Conservation (phyloP, 1,140 invertebrate genomes). For the Cyclina sinensis region DNA sequence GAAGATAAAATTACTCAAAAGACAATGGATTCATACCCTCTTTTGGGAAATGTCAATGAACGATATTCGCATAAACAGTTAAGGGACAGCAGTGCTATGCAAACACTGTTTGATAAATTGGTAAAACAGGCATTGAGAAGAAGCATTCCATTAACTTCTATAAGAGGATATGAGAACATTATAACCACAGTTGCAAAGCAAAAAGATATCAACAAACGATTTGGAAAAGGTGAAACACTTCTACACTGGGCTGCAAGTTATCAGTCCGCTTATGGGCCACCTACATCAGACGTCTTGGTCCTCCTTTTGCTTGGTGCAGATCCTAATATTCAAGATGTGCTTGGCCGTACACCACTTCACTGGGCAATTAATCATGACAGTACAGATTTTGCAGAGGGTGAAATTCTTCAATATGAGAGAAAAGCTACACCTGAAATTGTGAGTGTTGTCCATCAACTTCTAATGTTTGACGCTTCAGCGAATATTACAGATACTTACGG, state of each 20-base stretch:
- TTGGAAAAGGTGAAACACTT: constrained; percentile 20
- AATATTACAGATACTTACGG: neutral
- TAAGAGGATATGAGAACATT: neutral
- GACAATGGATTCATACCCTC: neutral
- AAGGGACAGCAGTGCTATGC: neutral
- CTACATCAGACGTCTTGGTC: neutral
- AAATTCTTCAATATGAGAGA: neutral
- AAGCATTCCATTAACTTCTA: neutral
- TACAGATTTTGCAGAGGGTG: neutral
- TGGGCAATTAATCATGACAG: neutral
- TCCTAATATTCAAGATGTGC: neutral
- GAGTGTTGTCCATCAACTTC: neutral
- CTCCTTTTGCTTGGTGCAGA: neutral
- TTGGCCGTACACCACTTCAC: neutral
- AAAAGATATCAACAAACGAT: neutral
- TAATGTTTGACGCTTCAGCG: neutral
- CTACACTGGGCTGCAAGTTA: neutral
- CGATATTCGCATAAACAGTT: neutral
- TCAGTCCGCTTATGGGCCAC: neutral
- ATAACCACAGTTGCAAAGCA: neutral
- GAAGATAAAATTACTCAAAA: neutral
- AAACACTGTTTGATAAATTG: neutral
- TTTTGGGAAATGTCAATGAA: neutral
- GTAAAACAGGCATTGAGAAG: neutral
- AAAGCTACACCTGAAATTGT: neutral